phyloP scores from a whole-genome alignment of 2,113 vertebrate genomes.

The Rhineura floridana region DNA sequence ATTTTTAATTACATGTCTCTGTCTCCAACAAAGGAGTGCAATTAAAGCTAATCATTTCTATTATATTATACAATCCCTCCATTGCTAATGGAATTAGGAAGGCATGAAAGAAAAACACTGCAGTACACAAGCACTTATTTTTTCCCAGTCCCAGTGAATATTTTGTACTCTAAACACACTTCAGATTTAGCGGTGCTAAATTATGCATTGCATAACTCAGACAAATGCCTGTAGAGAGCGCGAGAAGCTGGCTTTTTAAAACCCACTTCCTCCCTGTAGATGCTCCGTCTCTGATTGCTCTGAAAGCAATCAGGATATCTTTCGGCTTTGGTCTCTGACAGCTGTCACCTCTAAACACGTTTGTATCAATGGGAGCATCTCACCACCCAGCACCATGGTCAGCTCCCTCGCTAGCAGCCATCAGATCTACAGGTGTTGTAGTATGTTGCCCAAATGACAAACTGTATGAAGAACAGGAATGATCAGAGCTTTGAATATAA shows the following conservation, averaged over 20 bases:
- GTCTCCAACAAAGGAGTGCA: slow-evolving; percentile 66
- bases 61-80: slow-evolving; percentile 62
- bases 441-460: background rate
- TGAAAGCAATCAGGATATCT: background rate
- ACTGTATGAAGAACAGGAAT: background rate
- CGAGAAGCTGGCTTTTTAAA: background rate
- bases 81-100: slow-evolving; percentile 62
- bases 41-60: slow-evolving; percentile 70
- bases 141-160: slow-evolving; percentile 16
- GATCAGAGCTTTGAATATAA: slow-evolving; percentile 9
- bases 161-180: slow-evolving; percentile 27
- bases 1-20: slow-evolving; percentile 71
- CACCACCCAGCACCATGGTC: background rate
- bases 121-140: slow-evolving; percentile 43
- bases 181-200: slow-evolving; percentile 38
- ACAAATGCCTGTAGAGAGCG: slow-evolving; percentile 7
- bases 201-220: slow-evolving; percentile 32
- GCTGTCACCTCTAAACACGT: slow-evolving; percentile 11
- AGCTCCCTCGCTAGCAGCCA: background rate
- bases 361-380: background rate
- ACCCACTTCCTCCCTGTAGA: background rate
- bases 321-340: slow-evolving; percentile 26
- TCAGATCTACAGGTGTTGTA: background rate
- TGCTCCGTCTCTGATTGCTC: rapidly evolving
- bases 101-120: slow-evolving; percentile 59